Percentiles rank a stretch among this genome's conserved stretches.
Evolutionary conservation across 1,140 invertebrate genomes (phyloP).

Genomic region (Cardiocondyla obscurior): DNA sequence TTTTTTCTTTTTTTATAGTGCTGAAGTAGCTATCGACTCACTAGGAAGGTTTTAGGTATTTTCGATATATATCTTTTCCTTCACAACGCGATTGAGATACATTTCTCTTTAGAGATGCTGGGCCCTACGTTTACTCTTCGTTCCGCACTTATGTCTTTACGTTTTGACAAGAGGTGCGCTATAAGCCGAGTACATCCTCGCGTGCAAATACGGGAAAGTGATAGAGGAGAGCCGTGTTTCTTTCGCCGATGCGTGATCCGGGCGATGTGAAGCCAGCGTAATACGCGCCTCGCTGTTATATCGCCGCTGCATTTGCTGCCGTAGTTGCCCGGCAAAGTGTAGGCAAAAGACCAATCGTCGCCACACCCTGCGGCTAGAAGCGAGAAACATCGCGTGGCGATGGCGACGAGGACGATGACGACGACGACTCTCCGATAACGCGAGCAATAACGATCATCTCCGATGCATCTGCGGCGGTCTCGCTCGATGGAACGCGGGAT

Average conservation of each 20-base stretch:
- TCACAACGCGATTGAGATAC: neutral
- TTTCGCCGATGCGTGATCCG: neutral
- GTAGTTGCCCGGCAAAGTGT: slow-evolving; percentile 37
- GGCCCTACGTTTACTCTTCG: neutral
- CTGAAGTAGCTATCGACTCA: neutral
- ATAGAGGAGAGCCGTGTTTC: neutral
- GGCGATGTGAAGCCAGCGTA: slow-evolving; percentile 7
- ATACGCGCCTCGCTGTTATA: slow-evolving; percentile 25
- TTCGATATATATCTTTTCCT: neutral
- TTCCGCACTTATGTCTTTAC: neutral
- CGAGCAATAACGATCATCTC: slow-evolving; percentile 3
- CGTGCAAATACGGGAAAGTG: neutral
- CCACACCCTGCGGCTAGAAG: slow-evolving; percentile 63
- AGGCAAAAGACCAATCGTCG: slow-evolving; percentile 62
- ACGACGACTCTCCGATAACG: slow-evolving; percentile 20
- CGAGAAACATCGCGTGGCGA: slow-evolving; percentile 33
- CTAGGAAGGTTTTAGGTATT: neutral
- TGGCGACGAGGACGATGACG: neutral
- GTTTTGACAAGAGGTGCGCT: neutral
- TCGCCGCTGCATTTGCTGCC: neutral
- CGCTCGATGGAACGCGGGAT: slow-evolving; percentile 4
- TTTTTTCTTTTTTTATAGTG: neutral
- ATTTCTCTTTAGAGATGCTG: neutral
- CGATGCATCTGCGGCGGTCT: slow-evolving; percentile 12
- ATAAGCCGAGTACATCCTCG: neutral